Base-by-base conservation (phyloP, 2,888 invertebrate species). In the Syrista parreyssii region DNA sequence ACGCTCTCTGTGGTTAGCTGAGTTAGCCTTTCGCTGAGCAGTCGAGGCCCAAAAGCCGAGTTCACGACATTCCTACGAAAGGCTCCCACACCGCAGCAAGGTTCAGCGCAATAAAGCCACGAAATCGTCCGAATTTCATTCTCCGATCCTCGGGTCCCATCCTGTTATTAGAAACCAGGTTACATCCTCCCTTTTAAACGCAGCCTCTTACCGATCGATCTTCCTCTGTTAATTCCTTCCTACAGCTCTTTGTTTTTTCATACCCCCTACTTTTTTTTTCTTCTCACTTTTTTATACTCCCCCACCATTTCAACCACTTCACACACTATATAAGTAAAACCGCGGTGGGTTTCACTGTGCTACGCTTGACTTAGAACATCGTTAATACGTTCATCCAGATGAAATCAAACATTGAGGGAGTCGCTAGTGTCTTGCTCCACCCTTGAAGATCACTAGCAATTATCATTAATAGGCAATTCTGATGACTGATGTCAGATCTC, bases 1-100 rank as follows among this genome's bases (percentile, higher is more conserved):
- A 84, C 55, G 55, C 55, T 55, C 87, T 87, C 86, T 88, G 87
- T 87, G 88, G 88, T 89, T 89, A 89, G 87, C 84, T 23, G 55
- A 55, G 55, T 55, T 55, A 55, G 55, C 55, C 55, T 75, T 76
- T 11, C 34, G 73, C 76, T 74, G 68, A 80, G 83, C 82, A 79
- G 74, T 76, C 55, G 77, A 72, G 81, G 79, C 81, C 75, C 78
- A 75, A 77, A 80, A 79, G 35, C 40, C 68, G 83, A 75, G 74
- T 73, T 73, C 79, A 75, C 55, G 78, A 78, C 80, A 78, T 79
- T 77, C 81, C 79, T 74, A 73, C 72, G 76, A 71, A 71, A 71
- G 71, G 31, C 68, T 71, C 78, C 68, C 55, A 68, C 34, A 73
- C 76, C 79, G 77, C 78, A 69, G 82, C 80, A 78, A 80, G 81